Evolutionary conservation across 2,888 invertebrate species (phyloP).

Genomic region (Rhodophaea formosa): DNA sequence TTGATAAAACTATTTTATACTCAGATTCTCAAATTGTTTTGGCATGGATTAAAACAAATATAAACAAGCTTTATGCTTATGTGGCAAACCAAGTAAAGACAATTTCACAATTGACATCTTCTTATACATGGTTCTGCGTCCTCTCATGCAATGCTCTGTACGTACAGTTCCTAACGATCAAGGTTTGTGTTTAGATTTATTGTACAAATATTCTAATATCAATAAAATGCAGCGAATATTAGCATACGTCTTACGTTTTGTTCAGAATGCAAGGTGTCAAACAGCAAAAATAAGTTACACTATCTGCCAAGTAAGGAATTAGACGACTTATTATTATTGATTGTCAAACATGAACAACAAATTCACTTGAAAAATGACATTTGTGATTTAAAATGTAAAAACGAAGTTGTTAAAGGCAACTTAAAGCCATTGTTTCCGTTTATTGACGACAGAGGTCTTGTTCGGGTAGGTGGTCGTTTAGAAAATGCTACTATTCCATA

Average conservation of each 20-base stretch:
- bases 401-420: too few relatives aligned
- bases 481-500: conserved; percentile 15
- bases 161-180: too few relatives aligned
- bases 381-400: not conserved
- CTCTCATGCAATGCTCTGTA: not conserved
- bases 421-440: not conserved
- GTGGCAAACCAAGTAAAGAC: conserved; percentile 13
- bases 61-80: conserved; percentile 5
- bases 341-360: not conserved
- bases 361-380: not conserved
- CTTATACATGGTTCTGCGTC: not conserved
- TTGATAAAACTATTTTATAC: not conserved
- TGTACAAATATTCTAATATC: not conserved
- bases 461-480: conserved; percentile 12
- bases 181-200: too few relatives aligned
- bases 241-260: not conserved
- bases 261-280: not conserved
- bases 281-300: too few relatives aligned
- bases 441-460: not conserved
- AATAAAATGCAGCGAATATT: not conserved
- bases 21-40: not conserved
- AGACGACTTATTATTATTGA: too few relatives aligned
- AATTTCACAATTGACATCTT: not conserved
- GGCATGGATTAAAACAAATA: not conserved
- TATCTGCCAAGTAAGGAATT: too few relatives aligned